These are phyloP conservation scores for Onthophagus taurus DNA, from an alignment of 1,140 invertebrate genomes.

Conservation along the genomic window DNA sequence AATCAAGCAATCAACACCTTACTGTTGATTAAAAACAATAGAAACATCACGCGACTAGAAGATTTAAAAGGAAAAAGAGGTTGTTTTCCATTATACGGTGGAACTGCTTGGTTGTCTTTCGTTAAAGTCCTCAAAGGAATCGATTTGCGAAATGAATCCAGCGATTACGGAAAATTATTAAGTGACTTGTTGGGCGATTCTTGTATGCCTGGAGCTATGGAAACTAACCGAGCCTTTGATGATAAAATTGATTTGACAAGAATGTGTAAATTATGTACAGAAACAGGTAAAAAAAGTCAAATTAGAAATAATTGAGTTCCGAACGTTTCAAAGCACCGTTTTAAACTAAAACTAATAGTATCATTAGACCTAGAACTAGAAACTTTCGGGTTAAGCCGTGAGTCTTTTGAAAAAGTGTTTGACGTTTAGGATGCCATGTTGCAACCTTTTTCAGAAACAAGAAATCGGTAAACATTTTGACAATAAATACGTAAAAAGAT, in stretches of 20 bases:
- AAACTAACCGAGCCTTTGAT: neutral
- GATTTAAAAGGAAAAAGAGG: constrained; percentile 48
- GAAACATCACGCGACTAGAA: constrained; percentile 42
- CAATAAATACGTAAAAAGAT: too few species aligned
- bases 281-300: neutral
- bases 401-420: too few species aligned
- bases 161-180: constrained; percentile 46
- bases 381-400: too few species aligned
- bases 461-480: too few species aligned
- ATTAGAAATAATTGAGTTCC: constrained; percentile 7
- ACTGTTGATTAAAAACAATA: constrained; percentile 51
- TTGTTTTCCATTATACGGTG: constrained; percentile 56
- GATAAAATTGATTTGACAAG: neutral
- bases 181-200: constrained; percentile 46
- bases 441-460: too few species aligned
- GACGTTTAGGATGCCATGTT: too few species aligned
- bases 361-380: too few species aligned
- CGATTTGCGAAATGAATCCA: constrained; percentile 39
- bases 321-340: too few species aligned
- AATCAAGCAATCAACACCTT: constrained; percentile 40
- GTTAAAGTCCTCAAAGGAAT: constrained; percentile 41
- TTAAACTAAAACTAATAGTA: too few species aligned
- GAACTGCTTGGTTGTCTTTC: constrained; percentile 51
- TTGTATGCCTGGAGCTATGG: constrained; percentile 48
- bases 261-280: neutral